A percentile compares a stretch with the other conserved stretches of the same genome.
Conservation (phyloP, 2,113 vertebrate genomes). For the Prunella himalayana region DNA sequence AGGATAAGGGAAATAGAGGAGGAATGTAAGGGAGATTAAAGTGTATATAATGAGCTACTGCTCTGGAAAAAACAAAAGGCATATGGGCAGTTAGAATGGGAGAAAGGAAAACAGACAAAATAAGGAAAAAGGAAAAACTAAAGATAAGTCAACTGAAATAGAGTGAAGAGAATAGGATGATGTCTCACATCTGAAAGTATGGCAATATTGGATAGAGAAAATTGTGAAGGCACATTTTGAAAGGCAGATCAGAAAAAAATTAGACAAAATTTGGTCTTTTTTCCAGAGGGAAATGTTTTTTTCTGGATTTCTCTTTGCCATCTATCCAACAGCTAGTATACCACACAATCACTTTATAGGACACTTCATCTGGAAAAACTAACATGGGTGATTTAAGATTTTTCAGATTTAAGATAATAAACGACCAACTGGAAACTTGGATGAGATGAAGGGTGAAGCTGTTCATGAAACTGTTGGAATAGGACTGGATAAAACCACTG, state of each 20-base stretch:
- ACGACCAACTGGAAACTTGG: not conserved
- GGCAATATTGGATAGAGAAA: not conserved
- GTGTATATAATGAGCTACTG: not conserved
- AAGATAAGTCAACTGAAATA: not conserved
- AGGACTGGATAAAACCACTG: not conserved
- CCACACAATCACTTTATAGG: not conserved
- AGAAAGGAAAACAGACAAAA: not conserved
- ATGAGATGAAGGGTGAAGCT: not conserved
- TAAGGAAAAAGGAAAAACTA: not conserved
- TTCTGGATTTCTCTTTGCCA: not conserved
- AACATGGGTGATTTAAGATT: not conserved
- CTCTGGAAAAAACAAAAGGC: not conserved
- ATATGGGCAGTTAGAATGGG: not conserved
- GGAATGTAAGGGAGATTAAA: not conserved
- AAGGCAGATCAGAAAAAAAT: not conserved
- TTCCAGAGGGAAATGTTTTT: not conserved
- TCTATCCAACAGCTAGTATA: not conserved
- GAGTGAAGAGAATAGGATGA: not conserved
- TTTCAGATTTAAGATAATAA: not conserved
- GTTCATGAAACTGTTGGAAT: not conserved
- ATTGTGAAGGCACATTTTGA: not conserved
- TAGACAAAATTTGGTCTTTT: not conserved
- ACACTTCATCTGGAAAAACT: not conserved
- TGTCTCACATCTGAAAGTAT: not conserved
- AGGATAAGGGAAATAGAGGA: not conserved